phyloP scores from a whole-genome alignment of 53 echinoderm and acorn worm genomes.

The Temnopleurus reevesii region DNA sequence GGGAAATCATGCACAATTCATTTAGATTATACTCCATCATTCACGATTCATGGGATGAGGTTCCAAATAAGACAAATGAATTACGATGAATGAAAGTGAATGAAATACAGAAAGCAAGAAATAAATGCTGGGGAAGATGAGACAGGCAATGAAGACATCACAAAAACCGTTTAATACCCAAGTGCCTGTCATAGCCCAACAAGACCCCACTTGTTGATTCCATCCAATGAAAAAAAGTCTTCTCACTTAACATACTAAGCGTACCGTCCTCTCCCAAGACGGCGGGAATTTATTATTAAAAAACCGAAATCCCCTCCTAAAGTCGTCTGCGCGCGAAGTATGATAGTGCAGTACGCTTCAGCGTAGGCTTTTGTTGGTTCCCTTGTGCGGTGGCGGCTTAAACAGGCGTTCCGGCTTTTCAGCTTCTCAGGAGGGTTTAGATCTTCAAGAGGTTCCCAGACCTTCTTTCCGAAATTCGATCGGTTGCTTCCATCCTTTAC shows the following conservation, averaged over 20 bases:
- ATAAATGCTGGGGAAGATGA: background rate
- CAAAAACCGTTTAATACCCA: background rate
- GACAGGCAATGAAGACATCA: background rate
- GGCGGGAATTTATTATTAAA: constrained; percentile 46
- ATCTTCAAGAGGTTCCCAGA: background rate
- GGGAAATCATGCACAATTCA: too few species aligned
- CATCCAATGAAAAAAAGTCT: background rate
- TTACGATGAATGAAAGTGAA: too few species aligned
- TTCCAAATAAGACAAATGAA: too few species aligned
- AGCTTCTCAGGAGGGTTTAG: constrained; percentile 10
- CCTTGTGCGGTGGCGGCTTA: constrained; percentile 30
- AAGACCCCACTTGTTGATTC: constrained; percentile 39
- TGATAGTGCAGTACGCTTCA: background rate
- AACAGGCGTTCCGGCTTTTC: constrained; percentile 49
- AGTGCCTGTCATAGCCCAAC: constrained; percentile 12
- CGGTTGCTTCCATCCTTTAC: background rate
- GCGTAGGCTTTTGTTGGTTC: background rate
- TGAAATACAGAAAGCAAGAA: background rate
- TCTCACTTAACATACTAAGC: constrained; percentile 5
- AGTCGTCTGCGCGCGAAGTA: constrained; percentile 1
- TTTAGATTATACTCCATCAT: too few species aligned
- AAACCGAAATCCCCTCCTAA: constrained; percentile 21
- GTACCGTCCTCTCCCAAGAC: constrained; percentile 16
- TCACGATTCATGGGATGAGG: too few species aligned
- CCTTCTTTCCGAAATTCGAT: constrained; percentile 34